A percentile compares a stretch with the other conserved stretches of the same genome.
phyloP scores from a whole-genome alignment of 2,797 vertebrate species.

The Acridotheres tristis region DNA sequence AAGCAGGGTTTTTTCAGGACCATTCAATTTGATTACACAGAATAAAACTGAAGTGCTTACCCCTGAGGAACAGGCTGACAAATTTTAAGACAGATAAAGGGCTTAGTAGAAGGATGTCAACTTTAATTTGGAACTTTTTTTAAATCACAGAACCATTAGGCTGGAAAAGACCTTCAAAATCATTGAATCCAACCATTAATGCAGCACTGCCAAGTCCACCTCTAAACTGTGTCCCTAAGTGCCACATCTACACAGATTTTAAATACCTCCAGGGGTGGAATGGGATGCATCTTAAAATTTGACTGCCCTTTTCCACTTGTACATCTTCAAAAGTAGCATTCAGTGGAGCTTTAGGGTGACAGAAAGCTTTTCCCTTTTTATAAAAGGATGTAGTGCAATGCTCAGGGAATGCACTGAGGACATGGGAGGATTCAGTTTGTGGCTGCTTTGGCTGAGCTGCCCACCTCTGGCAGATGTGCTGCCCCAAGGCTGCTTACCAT shows the following conservation, averaged over 20 bases:
- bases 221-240: not conserved
- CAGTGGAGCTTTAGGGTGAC: not conserved
- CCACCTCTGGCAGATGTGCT: not conserved
- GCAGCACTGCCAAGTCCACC: not conserved
- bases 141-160: not conserved
- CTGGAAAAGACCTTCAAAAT: not conserved
- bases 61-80: slow-evolving; percentile 11
- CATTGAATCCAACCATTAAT: not conserved
- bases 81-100: slow-evolving; percentile 1
- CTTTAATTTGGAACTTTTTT: not conserved
- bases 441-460: not conserved
- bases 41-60: slow-evolving; percentile 8
- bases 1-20: not conserved
- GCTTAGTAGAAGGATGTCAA: not conserved
- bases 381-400: not conserved
- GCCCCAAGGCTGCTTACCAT: not conserved
- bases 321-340: not conserved
- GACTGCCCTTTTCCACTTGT: not conserved
- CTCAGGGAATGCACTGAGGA: not conserved
- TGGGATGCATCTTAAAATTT: not conserved
- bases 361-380: not conserved
- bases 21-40: not conserved
- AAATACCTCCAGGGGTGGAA: not conserved
- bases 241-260: not conserved
- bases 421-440: not conserved